A percentile compares a stretch with the other conserved stretches of the same genome.
Conservation (phyloP, 2,797 vertebrate genomes). For the Paramormyrops hopkinsi region DNA sequence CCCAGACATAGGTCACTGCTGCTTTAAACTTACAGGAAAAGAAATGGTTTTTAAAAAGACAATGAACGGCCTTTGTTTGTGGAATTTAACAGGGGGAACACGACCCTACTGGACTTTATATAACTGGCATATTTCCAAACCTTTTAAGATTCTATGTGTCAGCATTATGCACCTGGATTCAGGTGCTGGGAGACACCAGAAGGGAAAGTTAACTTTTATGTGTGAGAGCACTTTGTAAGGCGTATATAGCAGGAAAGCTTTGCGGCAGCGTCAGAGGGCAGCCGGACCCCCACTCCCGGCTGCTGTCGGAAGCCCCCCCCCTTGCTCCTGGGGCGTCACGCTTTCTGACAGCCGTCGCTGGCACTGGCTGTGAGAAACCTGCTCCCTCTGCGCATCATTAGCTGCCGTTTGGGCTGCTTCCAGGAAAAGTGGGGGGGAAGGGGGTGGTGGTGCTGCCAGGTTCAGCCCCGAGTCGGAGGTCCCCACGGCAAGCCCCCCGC, state of each 20-base stretch:
- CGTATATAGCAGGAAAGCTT: neutral
- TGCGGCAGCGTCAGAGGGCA: neutral
- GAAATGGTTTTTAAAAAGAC: neutral
- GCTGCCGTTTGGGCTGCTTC: conserved; percentile 13
- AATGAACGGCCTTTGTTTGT: neutral
- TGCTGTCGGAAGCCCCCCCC: neutral
- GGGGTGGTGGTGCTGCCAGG: neutral
- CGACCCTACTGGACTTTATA: neutral
- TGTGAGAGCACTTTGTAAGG: neutral
- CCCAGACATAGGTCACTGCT: neutral
- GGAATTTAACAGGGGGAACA: neutral
- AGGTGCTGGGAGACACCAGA: neutral
- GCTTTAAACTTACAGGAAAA: neutral
- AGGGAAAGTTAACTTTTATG: neutral
- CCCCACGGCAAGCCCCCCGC: neutral
- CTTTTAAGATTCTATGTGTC: neutral
- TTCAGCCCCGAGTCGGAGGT: neutral
- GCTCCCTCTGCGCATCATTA: conserved; percentile 28
- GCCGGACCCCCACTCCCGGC: neutral
- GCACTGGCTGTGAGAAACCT: neutral
- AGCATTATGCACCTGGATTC: neutral
- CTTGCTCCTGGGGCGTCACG: neutral
- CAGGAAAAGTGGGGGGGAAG: neutral
- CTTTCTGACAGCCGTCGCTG: conserved; percentile 3
- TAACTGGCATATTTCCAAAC: neutral